A percentile compares a stretch with the other conserved stretches of the same genome.
phyloP scores from a whole-genome alignment of 2,113 vertebrate species.

The Bolborhynchus lineola region DNA sequence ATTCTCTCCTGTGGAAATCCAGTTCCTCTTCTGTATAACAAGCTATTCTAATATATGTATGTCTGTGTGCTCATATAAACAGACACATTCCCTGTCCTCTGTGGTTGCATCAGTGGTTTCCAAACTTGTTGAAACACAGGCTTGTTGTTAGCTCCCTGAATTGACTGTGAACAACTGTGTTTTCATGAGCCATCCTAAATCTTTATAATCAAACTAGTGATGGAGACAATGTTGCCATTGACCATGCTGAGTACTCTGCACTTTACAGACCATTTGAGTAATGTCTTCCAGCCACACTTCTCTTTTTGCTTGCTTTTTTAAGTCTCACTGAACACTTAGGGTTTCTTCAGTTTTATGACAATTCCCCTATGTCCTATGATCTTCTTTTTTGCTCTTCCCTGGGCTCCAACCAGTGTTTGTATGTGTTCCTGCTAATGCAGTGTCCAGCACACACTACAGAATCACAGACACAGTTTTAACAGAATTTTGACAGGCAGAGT shows the following conservation, averaged over 20 bases:
- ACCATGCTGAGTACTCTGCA: neutral
- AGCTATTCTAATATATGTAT: neutral
- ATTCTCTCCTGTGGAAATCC: neutral
- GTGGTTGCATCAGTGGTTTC: neutral
- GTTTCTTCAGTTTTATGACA: neutral
- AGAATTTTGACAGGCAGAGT: neutral
- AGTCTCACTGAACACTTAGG: neutral
- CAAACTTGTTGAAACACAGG: conserved; percentile 33
- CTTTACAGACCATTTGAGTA: neutral
- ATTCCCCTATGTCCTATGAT: neutral
- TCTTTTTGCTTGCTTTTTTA: neutral
- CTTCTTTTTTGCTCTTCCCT: neutral
- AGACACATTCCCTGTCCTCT: neutral
- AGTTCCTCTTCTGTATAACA: neutral
- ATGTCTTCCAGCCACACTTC: neutral
- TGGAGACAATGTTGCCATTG: conserved; percentile 28
- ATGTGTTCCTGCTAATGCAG: neutral
- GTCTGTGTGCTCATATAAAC: neutral
- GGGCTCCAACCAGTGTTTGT: neutral
- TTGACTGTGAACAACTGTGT: conserved; percentile 19
- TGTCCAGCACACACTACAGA: neutral
- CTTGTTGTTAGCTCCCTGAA: neutral
- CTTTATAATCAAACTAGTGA: conserved; percentile 9
- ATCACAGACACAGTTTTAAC: neutral
- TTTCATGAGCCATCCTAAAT: conserved; percentile 50